Evolutionary conservation across 1,140 invertebrate genomes (phyloP).

Genomic region (Drosophila tsacasi): DNA sequence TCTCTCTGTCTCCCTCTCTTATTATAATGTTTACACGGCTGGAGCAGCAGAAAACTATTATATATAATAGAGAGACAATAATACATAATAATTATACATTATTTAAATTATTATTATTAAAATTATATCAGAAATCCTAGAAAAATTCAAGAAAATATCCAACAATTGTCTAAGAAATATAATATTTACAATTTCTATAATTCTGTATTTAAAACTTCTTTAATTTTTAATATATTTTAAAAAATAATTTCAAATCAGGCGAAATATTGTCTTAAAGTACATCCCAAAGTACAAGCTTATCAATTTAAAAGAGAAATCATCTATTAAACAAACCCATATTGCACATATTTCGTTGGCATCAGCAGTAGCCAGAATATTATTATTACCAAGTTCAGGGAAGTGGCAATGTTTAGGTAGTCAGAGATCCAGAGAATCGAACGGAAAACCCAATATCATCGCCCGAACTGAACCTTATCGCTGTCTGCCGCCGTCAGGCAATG

Average conservation of each 20-base stretch:
- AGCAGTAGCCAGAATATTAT: not conserved
- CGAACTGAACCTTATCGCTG: slow-evolving; percentile 39
- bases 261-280: too few species aligned
- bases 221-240: too few species aligned
- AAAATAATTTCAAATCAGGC: not conserved
- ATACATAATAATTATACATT: too few species aligned
- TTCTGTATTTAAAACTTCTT: not conserved
- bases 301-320: not conserved
- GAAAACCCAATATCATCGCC: slow-evolving; percentile 42
- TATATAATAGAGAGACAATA: too few species aligned
- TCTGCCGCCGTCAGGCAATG: slow-evolving; percentile 37
- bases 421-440: slow-evolving; percentile 22
- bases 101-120: not conserved
- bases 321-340: not conserved
- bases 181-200: not conserved
- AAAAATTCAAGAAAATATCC: not conserved
- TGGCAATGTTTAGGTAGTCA: slow-evolving; percentile 37
- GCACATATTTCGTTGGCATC: not conserved
- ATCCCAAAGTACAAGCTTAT: not conserved
- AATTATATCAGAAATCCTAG: not conserved
- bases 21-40: too few species aligned
- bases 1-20: too few species aligned
- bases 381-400: slow-evolving; percentile 38
- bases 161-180: too few species aligned
- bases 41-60: too few species aligned